phyloP scores from a whole-genome alignment of 2,113 vertebrate genomes.

The Cinclus cinclus region DNA sequence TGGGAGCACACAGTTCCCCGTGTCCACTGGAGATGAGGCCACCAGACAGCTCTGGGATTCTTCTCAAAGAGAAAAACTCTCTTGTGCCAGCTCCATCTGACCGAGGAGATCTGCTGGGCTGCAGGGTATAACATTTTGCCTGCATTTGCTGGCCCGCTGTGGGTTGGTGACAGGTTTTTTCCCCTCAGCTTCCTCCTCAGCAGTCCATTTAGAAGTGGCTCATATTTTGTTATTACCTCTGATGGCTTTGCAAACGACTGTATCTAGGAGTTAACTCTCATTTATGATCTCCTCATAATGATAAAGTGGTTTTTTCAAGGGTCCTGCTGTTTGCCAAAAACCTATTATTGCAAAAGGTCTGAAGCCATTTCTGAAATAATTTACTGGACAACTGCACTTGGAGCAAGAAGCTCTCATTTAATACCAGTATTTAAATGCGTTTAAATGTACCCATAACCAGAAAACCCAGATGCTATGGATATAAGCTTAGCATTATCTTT shows the following conservation, averaged over 20 bases:
- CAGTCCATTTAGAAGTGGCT: conserved; percentile 25
- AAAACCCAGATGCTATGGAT: background rate
- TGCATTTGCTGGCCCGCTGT: background rate
- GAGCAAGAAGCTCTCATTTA: conserved; percentile 51
- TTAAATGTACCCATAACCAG: background rate
- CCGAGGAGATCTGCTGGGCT: background rate
- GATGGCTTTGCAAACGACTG: background rate
- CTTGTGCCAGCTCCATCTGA: background rate
- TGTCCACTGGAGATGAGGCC: background rate
- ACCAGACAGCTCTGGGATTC: background rate
- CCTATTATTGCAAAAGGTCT: conserved; percentile 23
- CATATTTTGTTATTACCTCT: conserved; percentile 34
- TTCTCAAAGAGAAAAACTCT: background rate
- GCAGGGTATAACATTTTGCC: background rate
- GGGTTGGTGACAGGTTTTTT: background rate
- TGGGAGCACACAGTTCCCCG: background rate
- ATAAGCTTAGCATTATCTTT: background rate
- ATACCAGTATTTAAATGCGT: conserved; percentile 50
- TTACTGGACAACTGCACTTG: background rate
- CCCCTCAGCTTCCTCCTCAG: background rate
- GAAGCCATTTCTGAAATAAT: conserved; percentile 43
- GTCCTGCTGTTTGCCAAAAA: conserved; percentile 47
- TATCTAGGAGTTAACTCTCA: conserved; percentile 29
- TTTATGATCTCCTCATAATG: conserved; percentile 55
- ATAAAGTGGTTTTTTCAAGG: conserved; percentile 52